These are phyloP conservation scores for Psephotus haematonotus DNA, from an alignment of 2,113 vertebrate genomes.

Conservation along the genomic window DNA sequence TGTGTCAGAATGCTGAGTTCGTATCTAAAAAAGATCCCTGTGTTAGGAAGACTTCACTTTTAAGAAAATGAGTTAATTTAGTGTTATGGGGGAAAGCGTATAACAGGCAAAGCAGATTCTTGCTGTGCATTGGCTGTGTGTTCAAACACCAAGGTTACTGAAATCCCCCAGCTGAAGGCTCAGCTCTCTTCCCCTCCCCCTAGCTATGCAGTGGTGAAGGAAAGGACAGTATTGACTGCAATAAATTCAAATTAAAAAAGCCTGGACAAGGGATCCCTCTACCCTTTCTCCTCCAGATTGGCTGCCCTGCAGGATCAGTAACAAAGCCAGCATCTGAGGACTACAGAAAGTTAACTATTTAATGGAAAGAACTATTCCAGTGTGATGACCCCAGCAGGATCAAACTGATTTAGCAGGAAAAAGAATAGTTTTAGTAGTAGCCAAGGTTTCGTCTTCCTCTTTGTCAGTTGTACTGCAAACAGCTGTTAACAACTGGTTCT, in stretches of 20 bases:
- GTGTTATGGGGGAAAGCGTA: neutral
- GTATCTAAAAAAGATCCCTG: neutral
- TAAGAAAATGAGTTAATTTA: neutral
- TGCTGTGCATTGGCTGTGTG: neutral
- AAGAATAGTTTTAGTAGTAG: neutral
- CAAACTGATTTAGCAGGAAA: neutral
- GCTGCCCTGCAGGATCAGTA: neutral
- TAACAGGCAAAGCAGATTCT: neutral
- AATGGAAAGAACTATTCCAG: neutral
- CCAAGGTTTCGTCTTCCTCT: neutral
- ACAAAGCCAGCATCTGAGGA: neutral
- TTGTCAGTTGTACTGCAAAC: neutral
- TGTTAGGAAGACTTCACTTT: neutral
- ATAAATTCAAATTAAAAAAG: constrained; percentile 28
- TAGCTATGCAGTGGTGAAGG: constrained; percentile 6
- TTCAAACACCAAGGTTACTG: constrained; percentile 28
- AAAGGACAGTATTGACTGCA: constrained; percentile 17
- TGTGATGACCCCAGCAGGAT: neutral
- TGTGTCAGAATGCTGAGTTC: neutral
- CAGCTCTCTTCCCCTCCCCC: constrained; percentile 21
- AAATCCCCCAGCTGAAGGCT: neutral
- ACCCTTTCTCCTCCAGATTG: neutral
- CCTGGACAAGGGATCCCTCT: neutral
- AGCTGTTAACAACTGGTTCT: neutral
- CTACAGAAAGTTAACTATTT: neutral